Percentiles rank a stretch among this genome's conserved stretches.
Evolutionary conservation across 2,113 vertebrate genomes (phyloP).

Genomic region (Myrmophylax atrothorax): DNA sequence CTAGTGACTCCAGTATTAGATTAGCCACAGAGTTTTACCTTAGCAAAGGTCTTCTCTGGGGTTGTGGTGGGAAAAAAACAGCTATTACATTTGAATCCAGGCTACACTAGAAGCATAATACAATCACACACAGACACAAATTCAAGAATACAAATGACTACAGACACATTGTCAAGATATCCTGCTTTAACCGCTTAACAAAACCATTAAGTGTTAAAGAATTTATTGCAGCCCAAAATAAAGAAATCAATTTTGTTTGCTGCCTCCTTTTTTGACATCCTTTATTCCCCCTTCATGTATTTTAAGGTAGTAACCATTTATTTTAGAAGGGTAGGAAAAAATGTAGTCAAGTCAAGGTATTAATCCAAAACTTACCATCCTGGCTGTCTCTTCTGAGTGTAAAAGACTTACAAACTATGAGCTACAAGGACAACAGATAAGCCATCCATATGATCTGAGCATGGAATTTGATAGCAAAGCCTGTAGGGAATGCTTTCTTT

Average conservation of each 20-base stretch:
- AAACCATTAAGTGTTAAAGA: not conserved
- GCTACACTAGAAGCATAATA: constrained; percentile 12
- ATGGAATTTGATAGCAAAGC: not conserved
- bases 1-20: not conserved
- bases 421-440: not conserved
- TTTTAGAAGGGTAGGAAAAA: not conserved
- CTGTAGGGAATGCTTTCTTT: not conserved
- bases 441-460: not conserved
- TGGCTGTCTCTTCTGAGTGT: not conserved
- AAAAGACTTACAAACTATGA: not conserved
- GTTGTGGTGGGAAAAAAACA: not conserved
- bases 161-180: not conserved
- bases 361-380: not conserved
- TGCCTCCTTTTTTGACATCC: not conserved
- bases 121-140: not conserved
- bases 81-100: not conserved
- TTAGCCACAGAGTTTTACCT: not conserved
- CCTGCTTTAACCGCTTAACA: constrained; percentile 23
- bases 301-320: not conserved
- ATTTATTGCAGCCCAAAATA: constrained; percentile 11
- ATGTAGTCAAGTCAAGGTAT: not conserved
- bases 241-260: not conserved
- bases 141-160: constrained; percentile 10
- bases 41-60: not conserved
- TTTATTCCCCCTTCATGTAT: not conserved